phyloP scores from a whole-genome alignment of 2,888 invertebrate genomes.

The Mimachlamys varia region DNA sequence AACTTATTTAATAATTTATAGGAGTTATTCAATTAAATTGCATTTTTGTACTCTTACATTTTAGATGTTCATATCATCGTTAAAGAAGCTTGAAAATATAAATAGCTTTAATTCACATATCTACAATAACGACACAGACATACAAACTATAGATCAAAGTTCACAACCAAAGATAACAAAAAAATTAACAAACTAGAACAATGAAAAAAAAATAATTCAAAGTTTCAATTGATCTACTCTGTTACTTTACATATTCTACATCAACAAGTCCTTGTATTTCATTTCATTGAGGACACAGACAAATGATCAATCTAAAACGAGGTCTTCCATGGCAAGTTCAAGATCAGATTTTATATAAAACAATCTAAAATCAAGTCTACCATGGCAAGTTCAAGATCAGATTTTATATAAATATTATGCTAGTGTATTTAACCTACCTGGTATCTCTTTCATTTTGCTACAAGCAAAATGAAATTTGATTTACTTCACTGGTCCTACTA shows the following conservation, averaged over 20 bases:
- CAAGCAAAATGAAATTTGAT: not conserved
- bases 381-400: not conserved
- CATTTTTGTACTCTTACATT: not conserved
- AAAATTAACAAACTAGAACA: not conserved
- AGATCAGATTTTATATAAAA: not conserved
- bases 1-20: not conserved
- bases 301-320: not conserved
- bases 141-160: not conserved
- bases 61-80: not conserved
- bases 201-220: not conserved
- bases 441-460: not conserved
- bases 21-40: not conserved
- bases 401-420: not conserved
- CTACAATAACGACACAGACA: not conserved
- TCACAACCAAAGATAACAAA: slow-evolving; percentile 28
- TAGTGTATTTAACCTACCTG: not conserved
- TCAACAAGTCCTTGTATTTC: not conserved
- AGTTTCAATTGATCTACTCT: not conserved
- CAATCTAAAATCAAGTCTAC: not conserved
- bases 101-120: slow-evolving; percentile 2
- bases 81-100: not conserved
- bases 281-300: not conserved
- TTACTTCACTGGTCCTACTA: too few relatives aligned
- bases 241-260: not conserved
- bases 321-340: not conserved